Base-by-base conservation (phyloP, 2,888 invertebrate species). In the Allophyes oxyacanthae region DNA sequence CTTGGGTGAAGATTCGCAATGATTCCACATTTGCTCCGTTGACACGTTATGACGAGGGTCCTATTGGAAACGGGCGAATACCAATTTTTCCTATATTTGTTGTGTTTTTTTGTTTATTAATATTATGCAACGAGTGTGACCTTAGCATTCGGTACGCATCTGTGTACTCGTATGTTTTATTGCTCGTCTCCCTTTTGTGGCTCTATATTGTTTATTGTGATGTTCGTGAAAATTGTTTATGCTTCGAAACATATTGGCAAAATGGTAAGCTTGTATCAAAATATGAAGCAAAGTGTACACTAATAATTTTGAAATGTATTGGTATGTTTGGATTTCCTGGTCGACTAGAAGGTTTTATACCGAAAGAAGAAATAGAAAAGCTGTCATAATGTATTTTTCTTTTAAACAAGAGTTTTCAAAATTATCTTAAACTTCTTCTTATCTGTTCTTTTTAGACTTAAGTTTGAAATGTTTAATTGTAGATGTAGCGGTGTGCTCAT, bases 101-200 rank as follows among this genome's bases (percentile, higher is more conserved):
- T 71, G 65, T 68, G 28, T 84, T 84, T 83, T 79, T 81, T 80
- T 49, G 32, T 72, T 36, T 82, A 84, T 85, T 85, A 86, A 86
- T 82, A 84, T 85, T 80, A 84, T 81, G 82, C 83, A 84, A 84
- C 75, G 76, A 77, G 56, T 75, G 79, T 82, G 83, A 87, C 86
- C 83, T 84, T 73, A 64, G 53, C 76, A 88, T 89, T 89, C 62
- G 87, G 71, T 74, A 82, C 90, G 77, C 90, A 89, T 89, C 85
- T 90, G 89, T 84, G 83, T n/a, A n/a, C n/a, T n/a, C n/a, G n/a
- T 75, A 38, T 60, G 59, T 72, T 80, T 83, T 84, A 86, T 87
- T 88, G 81, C 69, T 76, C 75, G 74, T 78, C 69, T 73, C 72
- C 68, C 67, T 63, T 74, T 73, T 76, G 77, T 74, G 74, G 14